Base-by-base conservation (phyloP, 2,113 vertebrate species). In the Myotis davidii region DNA sequence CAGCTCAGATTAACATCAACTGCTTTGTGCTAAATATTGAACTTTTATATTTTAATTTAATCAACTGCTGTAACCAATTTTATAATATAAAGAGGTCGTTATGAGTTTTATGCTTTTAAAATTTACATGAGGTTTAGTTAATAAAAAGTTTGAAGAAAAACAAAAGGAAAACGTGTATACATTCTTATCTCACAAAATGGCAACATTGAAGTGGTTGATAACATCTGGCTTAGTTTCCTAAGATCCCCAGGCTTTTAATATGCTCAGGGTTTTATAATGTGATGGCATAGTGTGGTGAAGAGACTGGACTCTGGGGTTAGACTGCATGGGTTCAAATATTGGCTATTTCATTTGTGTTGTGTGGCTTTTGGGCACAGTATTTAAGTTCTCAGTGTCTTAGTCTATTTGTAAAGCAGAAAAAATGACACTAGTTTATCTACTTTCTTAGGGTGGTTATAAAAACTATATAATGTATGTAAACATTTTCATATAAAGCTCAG, bases 1-100 rank as follows among this genome's bases (percentile, higher is more conserved):
- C 92, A 72, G 65, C 70, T 90, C 76, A 61, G 85, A 72, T 94
- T 96, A 94, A 90, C 59, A 91, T 79, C 32, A 89, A 70, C 32
- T 50, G 69, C 67, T 81, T 96, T 89, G 64, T 87, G 74, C 25
- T 94, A 79, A 84, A 93, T 42, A 37, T 50, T 94, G 90, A 88
- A 64, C 16, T 83, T 83, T 39, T 50, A 65, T 21, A n/a, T 69
- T 93, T 85, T 90, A 54, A 94, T 84, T 92, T n/a, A 84, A 13
- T 87, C 12, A 61, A 67, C 37, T 88, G n/a, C n/a, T 95, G 32
- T 59, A 69, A 37, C 13, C 37, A 65, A 65, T 94, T 86, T 52
- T 67, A 48, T 48, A 65, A 85, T 61, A 67, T 29, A 70, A 59
- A 56, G 34, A 54, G 20, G 9, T 14, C 0, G 91, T 78, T 52